Evolutionary conservation across 2,797 vertebrate species (phyloP).

Genomic region (Esox masquinongy): DNA sequence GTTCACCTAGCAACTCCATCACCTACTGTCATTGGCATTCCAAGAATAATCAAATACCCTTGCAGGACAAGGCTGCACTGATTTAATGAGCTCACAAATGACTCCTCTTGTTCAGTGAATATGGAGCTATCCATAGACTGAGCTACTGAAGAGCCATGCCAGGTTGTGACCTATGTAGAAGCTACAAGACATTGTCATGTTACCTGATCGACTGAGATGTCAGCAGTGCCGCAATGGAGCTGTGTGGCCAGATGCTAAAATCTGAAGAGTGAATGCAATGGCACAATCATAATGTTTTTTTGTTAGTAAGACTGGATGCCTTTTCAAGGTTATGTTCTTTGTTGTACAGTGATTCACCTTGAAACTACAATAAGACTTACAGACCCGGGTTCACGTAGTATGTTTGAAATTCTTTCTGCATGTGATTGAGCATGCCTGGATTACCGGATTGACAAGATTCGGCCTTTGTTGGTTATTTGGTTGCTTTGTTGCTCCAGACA

Average conservation of each 20-base stretch:
- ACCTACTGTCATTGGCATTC: conserved; percentile 53
- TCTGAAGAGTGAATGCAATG: no score
- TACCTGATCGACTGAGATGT: conserved; percentile 62
- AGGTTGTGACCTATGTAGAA: conserved; percentile 14
- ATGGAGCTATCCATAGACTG: conserved; percentile 42
- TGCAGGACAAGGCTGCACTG: conserved; percentile 45
- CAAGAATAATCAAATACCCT: conserved; percentile 50
- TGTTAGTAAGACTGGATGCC: no score
- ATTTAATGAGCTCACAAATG: conserved; percentile 43
- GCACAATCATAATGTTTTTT: not conserved
- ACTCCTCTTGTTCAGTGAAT: conserved; percentile 47
- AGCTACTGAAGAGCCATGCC: conserved; percentile 30
- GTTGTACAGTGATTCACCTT: no score
- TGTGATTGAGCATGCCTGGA: not conserved
- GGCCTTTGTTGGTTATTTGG: not conserved
- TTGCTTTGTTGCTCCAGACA: not conserved
- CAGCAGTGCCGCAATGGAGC: no score
- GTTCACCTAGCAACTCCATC: conserved; percentile 74
- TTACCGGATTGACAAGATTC: not conserved
- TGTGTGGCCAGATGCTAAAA: no score
- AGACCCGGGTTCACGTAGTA: no score
- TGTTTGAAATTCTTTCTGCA: no score
- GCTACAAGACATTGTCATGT: conserved; percentile 26
- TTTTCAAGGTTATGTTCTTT: no score
- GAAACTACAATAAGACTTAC: no score